Percentiles rank a stretch among this genome's conserved stretches.
phyloP scores from a whole-genome alignment of 1,140 invertebrate species.

The Pseudachorutes palmiensis region DNA sequence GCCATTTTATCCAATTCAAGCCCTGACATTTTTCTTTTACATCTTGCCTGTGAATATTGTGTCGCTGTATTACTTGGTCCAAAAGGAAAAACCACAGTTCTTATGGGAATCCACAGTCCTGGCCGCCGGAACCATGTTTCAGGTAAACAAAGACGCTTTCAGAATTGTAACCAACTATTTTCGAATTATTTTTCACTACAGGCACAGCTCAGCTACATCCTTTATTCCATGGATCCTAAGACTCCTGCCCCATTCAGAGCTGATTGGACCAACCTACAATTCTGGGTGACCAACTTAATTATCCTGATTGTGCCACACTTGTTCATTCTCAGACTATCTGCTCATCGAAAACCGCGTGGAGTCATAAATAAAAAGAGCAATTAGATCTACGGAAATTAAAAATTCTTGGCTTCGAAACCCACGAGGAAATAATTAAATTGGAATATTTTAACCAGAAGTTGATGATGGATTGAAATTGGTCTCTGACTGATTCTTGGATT shows the following conservation, averaged over 20 bases:
- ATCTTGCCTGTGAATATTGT: conserved; percentile 27
- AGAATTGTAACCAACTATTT: not conserved
- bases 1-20: too few relatives aligned
- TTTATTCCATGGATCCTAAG: conserved; percentile 22
- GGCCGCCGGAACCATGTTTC: conserved; percentile 29
- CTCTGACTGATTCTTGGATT: too few relatives aligned
- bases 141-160: conserved; percentile 18
- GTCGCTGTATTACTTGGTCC: conserved; percentile 14
- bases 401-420: too few relatives aligned
- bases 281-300: conserved; percentile 30
- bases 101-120: conserved; percentile 33
- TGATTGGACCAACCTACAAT: not conserved
- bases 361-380: not conserved
- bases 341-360: not conserved
- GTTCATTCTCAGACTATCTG: conserved; percentile 13
- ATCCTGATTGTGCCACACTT: conserved; percentile 30
- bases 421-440: too few relatives aligned
- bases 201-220: conserved; percentile 29
- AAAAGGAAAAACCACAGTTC: conserved; percentile 18
- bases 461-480: too few relatives aligned
- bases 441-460: too few relatives aligned
- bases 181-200: conserved; percentile 12
- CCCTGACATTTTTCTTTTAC: conserved; percentile 29
- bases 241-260: conserved; percentile 19
- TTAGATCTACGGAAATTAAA: too few relatives aligned